Evolutionary conservation across 2,888 invertebrate genomes (phyloP).

Genomic region (Caenorhabditis uteleia): DNA sequence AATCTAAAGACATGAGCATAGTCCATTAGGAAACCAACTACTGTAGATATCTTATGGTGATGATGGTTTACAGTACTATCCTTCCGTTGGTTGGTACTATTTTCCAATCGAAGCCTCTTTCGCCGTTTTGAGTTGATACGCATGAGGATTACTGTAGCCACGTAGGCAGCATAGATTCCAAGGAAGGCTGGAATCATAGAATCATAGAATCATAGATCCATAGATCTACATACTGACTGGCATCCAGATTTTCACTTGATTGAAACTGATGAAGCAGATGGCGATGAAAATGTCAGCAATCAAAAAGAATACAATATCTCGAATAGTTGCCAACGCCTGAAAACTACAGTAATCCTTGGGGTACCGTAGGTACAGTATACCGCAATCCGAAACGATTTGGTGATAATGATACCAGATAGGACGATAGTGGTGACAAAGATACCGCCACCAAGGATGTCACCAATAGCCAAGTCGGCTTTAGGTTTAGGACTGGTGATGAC

Average conservation of each 20-base stretch:
- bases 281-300: conserved; percentile 73
- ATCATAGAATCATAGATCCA: not conserved
- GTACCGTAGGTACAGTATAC: too few species aligned
- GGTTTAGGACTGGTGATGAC: conserved; percentile 69
- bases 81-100: too few species aligned
- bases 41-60: conserved; percentile 22
- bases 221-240: conserved; percentile 10
- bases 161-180: conserved; percentile 72
- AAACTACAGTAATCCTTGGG: too few species aligned
- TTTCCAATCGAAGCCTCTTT: too few species aligned
- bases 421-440: conserved; percentile 76
- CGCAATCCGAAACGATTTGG: conserved; percentile 72
- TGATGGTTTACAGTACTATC: conserved; percentile 21
- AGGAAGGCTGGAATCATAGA: conserved; percentile 71
- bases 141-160: conserved; percentile 72
- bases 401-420: conserved; percentile 74
- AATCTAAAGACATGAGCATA: conserved; percentile 18
- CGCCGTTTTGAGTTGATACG: conserved; percentile 15
- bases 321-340: conserved; percentile 59
- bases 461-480: conserved; percentile 71
- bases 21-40: conserved; percentile 22
- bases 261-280: conserved; percentile 72
- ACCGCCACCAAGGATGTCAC: conserved; percentile 73
- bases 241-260: conserved; percentile 72
- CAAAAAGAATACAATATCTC: conserved; percentile 74